Percentiles rank a stretch among this genome's conserved stretches.
Conservation (phyloP, 2,113 vertebrate species). For the Cebidichthys violaceus region DNA sequence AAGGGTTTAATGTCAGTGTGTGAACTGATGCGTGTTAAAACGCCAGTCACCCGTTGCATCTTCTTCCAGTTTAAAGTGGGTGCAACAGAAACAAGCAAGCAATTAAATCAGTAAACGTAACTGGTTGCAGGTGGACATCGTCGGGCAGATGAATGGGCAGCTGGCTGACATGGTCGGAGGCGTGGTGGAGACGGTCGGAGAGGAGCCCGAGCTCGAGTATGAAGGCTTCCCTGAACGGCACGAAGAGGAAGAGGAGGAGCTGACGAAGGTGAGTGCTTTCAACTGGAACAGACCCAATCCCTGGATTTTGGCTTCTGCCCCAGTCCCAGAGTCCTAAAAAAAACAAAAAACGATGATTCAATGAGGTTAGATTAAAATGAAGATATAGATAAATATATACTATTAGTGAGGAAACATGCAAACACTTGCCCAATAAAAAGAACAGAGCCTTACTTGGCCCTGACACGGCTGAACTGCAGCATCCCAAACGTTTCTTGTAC, state of each 20-base stretch:
- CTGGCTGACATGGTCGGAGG: conserved; percentile 83
- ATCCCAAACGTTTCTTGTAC: not conserved
- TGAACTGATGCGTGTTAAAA: not conserved
- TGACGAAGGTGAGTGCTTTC: conserved; percentile 69
- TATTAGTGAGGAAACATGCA: not conserved
- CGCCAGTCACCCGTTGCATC: not conserved
- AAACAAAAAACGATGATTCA: not conserved
- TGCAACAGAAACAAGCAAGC: not conserved
- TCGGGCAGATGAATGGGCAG: conserved; percentile 83
- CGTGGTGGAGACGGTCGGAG: conserved; percentile 76
- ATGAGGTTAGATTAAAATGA: not conserved
- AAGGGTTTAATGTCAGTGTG: not conserved
- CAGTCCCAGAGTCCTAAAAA: not conserved
- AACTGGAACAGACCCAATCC: too few species aligned
- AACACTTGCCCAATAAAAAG: not conserved
- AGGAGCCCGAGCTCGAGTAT: conserved; percentile 84
- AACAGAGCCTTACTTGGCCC: not conserved
- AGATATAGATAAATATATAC: too few species aligned
- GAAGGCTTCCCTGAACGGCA: conserved; percentile 83
- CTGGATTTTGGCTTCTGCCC: not conserved
- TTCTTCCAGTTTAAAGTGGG: not conserved
- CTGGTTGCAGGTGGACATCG: conserved; percentile 80
- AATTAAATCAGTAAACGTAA: not conserved
- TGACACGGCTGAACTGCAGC: not conserved
- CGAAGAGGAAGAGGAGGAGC: conserved; percentile 81